Conservation (phyloP, 1,140 invertebrate genomes). For the Condylostylus longicornis region DNA sequence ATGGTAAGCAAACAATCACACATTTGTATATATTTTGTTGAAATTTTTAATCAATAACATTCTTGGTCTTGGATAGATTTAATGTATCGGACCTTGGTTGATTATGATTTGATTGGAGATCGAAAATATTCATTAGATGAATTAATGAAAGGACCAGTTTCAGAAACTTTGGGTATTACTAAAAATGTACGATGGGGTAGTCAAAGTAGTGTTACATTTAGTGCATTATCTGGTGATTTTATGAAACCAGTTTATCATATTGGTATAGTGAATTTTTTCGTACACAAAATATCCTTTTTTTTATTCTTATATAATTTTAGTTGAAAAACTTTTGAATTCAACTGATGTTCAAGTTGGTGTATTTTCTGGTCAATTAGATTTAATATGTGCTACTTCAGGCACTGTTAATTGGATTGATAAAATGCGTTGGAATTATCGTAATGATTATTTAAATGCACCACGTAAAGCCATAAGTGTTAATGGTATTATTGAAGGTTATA, state of each 20-base stretch:
- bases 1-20: too few species aligned
- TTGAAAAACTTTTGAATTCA: slow-evolving; percentile 51
- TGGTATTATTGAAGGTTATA: slow-evolving; percentile 45
- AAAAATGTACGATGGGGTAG: slow-evolving; percentile 44
- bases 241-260: slow-evolving; percentile 67
- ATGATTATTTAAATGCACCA: slow-evolving; percentile 35
- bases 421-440: slow-evolving; percentile 44
- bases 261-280: slow-evolving; percentile 31
- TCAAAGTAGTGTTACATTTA: slow-evolving; percentile 46
- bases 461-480: slow-evolving; percentile 41
- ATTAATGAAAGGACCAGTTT: slow-evolving; percentile 59
- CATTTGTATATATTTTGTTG: too few species aligned
- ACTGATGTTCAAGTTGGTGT: slow-evolving; percentile 35
- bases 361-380: slow-evolving; percentile 39
- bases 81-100: slow-evolving; percentile 27
- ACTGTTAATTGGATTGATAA: slow-evolving; percentile 52
- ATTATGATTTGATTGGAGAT: slow-evolving; percentile 22
- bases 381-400: slow-evolving; percentile 56
- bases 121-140: slow-evolving; percentile 30
- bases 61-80: too few species aligned
- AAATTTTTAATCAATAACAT: too few species aligned
- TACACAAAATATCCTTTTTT: neutral
- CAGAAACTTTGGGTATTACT: slow-evolving; percentile 45
- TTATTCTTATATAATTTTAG: slow-evolving; percentile 33
- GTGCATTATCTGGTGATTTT: slow-evolving; percentile 49